Evolutionary conservation across 2,113 vertebrate species (phyloP), one percentile per base, ranked within the genome.

Genomic region (Eleginops maclovinus): DNA sequence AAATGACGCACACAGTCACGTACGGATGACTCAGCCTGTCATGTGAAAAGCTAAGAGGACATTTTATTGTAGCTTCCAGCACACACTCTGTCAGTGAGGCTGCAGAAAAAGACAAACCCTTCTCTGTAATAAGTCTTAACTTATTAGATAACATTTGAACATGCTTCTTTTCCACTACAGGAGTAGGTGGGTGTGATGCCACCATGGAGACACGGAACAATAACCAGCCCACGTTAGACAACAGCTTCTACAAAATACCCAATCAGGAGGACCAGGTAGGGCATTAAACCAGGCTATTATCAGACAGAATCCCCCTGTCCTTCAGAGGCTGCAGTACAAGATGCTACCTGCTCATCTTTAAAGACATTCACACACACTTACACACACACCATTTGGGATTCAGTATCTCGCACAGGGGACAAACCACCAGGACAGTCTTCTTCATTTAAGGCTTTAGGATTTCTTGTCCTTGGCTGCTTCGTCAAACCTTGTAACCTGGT

Each of bases 191-290:
- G 40, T 92, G 79, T 84, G 82, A 77, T 63, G 77, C 13, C 41
- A 81, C 64, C 36, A 90, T 98, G 97, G 96, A 97, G 79, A 92
- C 95, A 86, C 95, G 95, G 86, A 94, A 95, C 67, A 94, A 95
- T 68, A 86, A 87, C 67, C 91, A 96, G 10, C 92, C 94, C 31
- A 91, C 93, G 0, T 91, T 95, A 83, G 95, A 95, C 60, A 95
- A 93, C 87, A 96, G 90, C 80, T 93, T 85, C 0, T 96, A 94
- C 88, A 96, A 95, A 88, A 88, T 89, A 28, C 91, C 93, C 0
- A 93, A 91, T 11, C 95, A 94, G 28, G 94, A 93, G 0, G 95
- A 94, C 62, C 93, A 95, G 87, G 92, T 93, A 43, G 72, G 54
- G n/a, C 3, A 9, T 58, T 46, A 2, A 12, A 49, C 13, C 21